A percentile compares a stretch with the other conserved stretches of the same genome.
These are phyloP conservation scores for Ctenicera cuprea DNA, from an alignment of 2,888 invertebrate species.

Conservation along the genomic window DNA sequence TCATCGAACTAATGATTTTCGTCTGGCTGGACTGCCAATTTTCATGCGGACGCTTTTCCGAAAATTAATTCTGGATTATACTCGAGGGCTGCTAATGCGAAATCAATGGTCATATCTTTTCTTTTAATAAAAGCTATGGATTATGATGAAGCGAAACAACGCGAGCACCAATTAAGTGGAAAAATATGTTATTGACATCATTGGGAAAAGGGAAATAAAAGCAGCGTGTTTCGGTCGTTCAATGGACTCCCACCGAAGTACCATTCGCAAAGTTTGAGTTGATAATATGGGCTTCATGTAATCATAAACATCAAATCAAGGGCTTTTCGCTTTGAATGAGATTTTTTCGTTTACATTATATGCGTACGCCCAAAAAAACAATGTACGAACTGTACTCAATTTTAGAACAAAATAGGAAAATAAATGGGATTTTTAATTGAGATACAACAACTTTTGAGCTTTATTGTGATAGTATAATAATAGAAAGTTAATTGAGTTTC, in stretches of 20 bases:
- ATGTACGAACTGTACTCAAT: background rate
- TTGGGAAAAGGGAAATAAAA: conserved; percentile 28
- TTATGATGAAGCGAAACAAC: conserved; percentile 30
- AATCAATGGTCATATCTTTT: conserved; percentile 47
- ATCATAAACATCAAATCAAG: conserved; percentile 8
- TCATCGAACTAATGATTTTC: conserved; percentile 15
- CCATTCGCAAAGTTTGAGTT: background rate
- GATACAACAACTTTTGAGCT: background rate
- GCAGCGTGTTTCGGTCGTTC: background rate
- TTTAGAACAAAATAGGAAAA: conserved; percentile 3
- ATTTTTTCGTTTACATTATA: background rate
- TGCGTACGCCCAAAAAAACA: background rate
- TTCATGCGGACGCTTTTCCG: conserved; percentile 20
- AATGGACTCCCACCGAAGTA: background rate
- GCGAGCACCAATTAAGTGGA: conserved; percentile 41
- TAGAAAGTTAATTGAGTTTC: no score
- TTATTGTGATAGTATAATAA: background rate
- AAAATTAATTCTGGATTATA: conserved; percentile 35
- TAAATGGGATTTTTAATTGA: conserved; percentile 23
- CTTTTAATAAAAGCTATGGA: conserved; percentile 41
- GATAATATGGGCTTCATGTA: background rate
- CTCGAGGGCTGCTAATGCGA: conserved; percentile 40
- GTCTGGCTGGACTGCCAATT: conserved; percentile 4
- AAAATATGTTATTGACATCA: conserved; percentile 40
- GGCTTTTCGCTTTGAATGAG: background rate